phyloP scores from a whole-genome alignment of 2,888 invertebrate species.

The Drosophila demipolita region DNA sequence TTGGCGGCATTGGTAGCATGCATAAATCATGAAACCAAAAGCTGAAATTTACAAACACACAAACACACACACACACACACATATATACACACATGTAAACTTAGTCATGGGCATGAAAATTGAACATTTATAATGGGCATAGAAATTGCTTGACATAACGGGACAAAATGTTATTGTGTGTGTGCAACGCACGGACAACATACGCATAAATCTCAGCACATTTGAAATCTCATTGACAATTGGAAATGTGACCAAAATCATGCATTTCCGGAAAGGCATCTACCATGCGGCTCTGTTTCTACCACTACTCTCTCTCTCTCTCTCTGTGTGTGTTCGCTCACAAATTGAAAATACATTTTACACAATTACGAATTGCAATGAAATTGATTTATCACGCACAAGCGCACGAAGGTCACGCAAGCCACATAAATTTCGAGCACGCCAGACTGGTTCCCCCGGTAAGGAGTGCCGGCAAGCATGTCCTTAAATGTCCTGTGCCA shows the following conservation, averaged over 20 bases:
- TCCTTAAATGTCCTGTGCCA: slow-evolving; percentile 29
- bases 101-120: slow-evolving; percentile 37
- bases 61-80: slow-evolving; percentile 41
- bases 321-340: neutral
- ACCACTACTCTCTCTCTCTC: neutral
- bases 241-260: slow-evolving; percentile 79
- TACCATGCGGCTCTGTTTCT: slow-evolving; percentile 5
- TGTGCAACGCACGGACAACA: slow-evolving; percentile 38
- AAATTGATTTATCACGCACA: slow-evolving; percentile 78
- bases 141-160: slow-evolving; percentile 59
- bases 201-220: slow-evolving; percentile 71
- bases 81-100: slow-evolving; percentile 15
- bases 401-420: slow-evolving; percentile 75
- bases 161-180: slow-evolving; percentile 57
- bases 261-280: slow-evolving; percentile 67
- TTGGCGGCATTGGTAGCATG: slow-evolving; percentile 48
- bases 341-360: slow-evolving; percentile 79
- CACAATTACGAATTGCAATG: slow-evolving; percentile 80
- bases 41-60: slow-evolving; percentile 58
- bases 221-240: slow-evolving; percentile 80
- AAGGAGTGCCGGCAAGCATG: slow-evolving; percentile 19
- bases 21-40: slow-evolving; percentile 73
- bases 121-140: slow-evolving; percentile 63
- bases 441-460: slow-evolving; percentile 4
- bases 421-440: slow-evolving; percentile 71